Conservation (phyloP, 2,888 invertebrate genomes). For the Sicus ferrugineus region DNA sequence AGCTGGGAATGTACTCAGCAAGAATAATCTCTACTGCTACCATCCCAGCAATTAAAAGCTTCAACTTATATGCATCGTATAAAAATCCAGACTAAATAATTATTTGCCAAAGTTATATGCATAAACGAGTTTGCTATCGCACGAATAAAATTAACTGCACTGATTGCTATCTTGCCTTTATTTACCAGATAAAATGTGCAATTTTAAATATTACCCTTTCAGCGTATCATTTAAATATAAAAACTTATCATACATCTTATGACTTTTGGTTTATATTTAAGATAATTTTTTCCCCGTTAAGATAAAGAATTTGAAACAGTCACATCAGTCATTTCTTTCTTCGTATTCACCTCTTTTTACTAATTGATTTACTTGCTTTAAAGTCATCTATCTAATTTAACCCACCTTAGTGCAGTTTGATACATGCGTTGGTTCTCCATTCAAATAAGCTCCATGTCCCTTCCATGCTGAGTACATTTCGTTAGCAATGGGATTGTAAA, state of each 20-base stretch:
- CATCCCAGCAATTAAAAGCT: too few species aligned
- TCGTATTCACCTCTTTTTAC: too few species aligned
- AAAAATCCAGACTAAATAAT: neutral
- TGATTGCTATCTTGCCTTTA: neutral
- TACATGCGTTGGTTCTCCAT: constrained; percentile 70
- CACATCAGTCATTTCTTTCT: too few species aligned
- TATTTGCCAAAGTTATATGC: neutral
- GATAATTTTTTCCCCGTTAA: too few species aligned
- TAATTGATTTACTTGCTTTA: neutral
- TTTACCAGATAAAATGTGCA: neutral
- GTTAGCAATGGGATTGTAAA: constrained; percentile 78
- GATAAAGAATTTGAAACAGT: too few species aligned
- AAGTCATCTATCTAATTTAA: constrained; percentile 24
- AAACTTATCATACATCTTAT: too few species aligned
- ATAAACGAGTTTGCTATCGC: neutral
- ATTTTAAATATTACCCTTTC: too few species aligned
- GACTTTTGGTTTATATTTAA: too few species aligned
- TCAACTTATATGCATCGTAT: too few species aligned
- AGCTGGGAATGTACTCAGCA: too few species aligned
- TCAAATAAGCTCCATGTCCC: constrained; percentile 79
- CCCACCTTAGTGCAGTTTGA: constrained; percentile 57
- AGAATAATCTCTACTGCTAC: too few species aligned
- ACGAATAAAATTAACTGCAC: neutral
- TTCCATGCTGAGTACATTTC: constrained; percentile 77
- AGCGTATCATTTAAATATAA: too few species aligned